Evolutionary conservation across 2,888 invertebrate species (phyloP), one percentile per base, ranked within the genome.

Genomic region (Lacanobia oleracea): DNA sequence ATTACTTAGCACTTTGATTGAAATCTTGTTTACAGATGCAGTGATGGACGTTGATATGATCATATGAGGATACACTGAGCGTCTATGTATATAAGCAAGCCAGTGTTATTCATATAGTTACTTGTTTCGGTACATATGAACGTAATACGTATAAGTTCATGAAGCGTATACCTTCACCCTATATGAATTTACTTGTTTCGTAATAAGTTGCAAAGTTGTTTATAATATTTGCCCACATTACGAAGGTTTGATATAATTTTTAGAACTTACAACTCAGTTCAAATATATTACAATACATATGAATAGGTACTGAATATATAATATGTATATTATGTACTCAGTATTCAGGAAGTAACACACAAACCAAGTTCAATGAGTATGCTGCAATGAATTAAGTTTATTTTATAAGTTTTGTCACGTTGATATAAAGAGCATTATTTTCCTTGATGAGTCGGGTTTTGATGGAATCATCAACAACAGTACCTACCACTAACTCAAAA

Each of bases 1-100:
- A 79, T 75, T 59, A 62, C 50, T 57, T 40, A 59, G 51, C 67
- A 70, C 48, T 69, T 69, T 64, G 62, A 74, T 70, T 64, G 53
- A 56, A 16, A 43, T 69, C 43, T 68, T 57, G 16, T 69, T 45
- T 53, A 82, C 51, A 66, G 43, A 78, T 61, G 18, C 37, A 69
- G 69, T 59, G 37, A 82, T 80, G 74, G 53, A 69, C 37, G 21
- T 62, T 45, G 23, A 63, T 62, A 54, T 64, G 37, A 50, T 2
- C 21, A 45, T 40, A 54, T 63, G 23, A 50, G 6, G n/a, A 48
- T 54, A 45, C 14, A 53, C 48, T 54, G 4, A 21, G 18, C 14
- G n/a, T 60, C 16, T 6, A 9, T 16, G 48, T 18, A 43, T 40
- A 21, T 53, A 9, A 50, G 8, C 33, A 33, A 57, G 16, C 12